These are phyloP conservation scores for Chionis minor DNA, from an alignment of 2,113 vertebrate species.

Conservation along the genomic window DNA sequence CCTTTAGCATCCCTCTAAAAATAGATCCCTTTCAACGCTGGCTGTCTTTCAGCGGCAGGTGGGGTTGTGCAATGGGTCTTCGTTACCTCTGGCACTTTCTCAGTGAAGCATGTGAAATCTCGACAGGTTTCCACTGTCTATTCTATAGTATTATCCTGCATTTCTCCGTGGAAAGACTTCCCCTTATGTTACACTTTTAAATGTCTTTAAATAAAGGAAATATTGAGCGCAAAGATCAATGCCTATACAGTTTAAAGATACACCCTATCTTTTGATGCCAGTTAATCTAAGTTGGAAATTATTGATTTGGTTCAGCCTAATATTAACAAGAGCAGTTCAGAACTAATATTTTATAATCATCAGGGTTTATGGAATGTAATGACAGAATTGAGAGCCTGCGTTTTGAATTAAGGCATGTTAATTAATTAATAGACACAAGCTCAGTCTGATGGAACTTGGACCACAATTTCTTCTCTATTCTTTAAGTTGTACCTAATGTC, in stretches of 20 bases:
- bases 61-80: conserved; percentile 11
- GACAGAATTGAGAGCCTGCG: not conserved
- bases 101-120: not conserved
- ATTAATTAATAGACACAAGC: not conserved
- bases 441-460: not conserved
- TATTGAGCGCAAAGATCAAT: not conserved
- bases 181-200: not conserved
- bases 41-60: not conserved
- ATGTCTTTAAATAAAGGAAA: not conserved
- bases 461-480: not conserved
- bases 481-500: not conserved
- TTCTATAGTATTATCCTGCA: not conserved
- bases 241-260: not conserved
- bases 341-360: not conserved
- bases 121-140: not conserved
- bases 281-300: not conserved
- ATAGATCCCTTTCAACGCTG: conserved; percentile 30
- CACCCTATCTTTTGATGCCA: not conserved
- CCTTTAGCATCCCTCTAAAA: conserved; percentile 58
- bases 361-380: not conserved
- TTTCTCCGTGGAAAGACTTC: not conserved
- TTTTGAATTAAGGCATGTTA: not conserved
- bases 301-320: not conserved
- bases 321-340: not conserved
- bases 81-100: conserved; percentile 34